Conservation (phyloP, 1,140 invertebrate genomes). For the Frieseomelitta varia region DNA sequence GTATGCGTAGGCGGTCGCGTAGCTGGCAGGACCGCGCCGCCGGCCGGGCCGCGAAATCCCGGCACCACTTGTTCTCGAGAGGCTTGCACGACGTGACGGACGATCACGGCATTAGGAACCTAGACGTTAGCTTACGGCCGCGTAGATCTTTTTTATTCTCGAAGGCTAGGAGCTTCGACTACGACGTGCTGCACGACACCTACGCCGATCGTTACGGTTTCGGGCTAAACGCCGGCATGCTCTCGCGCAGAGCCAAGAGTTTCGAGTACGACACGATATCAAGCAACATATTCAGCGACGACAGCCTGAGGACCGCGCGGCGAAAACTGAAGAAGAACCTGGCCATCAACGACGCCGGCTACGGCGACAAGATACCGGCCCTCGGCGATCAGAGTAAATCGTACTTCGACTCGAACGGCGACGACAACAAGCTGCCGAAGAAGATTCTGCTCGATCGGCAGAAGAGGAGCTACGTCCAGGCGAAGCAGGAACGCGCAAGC, state of each 20-base stretch:
- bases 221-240: constrained; percentile 32
- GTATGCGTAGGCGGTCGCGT: constrained; percentile 64
- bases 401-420: constrained; percentile 78
- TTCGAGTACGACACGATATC: constrained; percentile 79
- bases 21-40: constrained; percentile 70
- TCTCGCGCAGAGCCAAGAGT: constrained; percentile 74
- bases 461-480: constrained; percentile 46
- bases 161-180: constrained; percentile 72
- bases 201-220: constrained; percentile 57
- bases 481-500: constrained; percentile 26
- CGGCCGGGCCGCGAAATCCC: constrained; percentile 29
- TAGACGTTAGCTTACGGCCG: constrained; percentile 63
- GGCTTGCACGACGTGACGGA: constrained; percentile 43
- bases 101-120: constrained; percentile 55
- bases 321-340: constrained; percentile 79
- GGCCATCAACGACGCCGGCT: constrained; percentile 75
- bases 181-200: constrained; percentile 71
- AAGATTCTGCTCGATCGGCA: constrained; percentile 48
- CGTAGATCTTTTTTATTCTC: constrained; percentile 72
- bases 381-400: constrained; percentile 79
- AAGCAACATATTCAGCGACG: constrained; percentile 81
- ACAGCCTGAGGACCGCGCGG: constrained; percentile 79
- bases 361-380: constrained; percentile 78
- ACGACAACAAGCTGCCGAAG: constrained; percentile 59
- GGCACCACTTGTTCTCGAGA: constrained; percentile 40